Evolutionary conservation across 2,888 invertebrate species (phyloP).

Genomic region (Dasypolia templi): DNA sequence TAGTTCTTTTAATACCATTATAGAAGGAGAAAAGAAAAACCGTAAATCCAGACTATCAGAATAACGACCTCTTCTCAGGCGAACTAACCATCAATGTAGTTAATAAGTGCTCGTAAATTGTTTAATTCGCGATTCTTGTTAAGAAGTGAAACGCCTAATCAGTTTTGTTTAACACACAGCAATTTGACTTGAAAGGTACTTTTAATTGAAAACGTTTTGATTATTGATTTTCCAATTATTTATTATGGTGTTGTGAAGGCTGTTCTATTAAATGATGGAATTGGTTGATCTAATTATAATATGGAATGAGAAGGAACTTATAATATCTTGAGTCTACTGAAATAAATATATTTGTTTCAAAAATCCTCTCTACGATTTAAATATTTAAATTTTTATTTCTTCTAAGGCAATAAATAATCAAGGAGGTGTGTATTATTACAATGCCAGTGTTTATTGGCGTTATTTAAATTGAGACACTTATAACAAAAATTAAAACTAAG

Average conservation of each 20-base stretch:
- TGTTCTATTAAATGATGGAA: conserved; percentile 14
- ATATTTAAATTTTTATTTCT: background rate
- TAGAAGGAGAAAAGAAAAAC: background rate
- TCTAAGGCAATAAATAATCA: too few species aligned
- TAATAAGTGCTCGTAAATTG: conserved; percentile 61
- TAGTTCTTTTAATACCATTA: background rate
- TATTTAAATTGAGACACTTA: too few species aligned
- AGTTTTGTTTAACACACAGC: conserved; percentile 50
- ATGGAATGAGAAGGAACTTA: background rate
- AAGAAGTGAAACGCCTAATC: conserved; percentile 56
- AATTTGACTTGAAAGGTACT: conserved; percentile 59
- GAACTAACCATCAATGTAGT: conserved; percentile 49
- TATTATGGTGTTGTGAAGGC: conserved; percentile 11
- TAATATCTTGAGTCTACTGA: background rate
- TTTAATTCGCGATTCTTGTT: conserved; percentile 47
- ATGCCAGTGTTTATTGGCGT: too few species aligned
- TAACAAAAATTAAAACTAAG: too few species aligned
- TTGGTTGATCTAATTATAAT: background rate
- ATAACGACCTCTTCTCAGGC: conserved; percentile 40
- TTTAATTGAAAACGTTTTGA: conserved; percentile 59
- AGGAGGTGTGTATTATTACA: too few species aligned
- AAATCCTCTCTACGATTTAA: background rate
- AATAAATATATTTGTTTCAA: background rate
- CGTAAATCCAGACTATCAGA: conserved; percentile 3
- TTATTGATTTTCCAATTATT: conserved; percentile 57